These are phyloP conservation scores for Pentalonia nigronervosa DNA, from an alignment of 1,140 invertebrate species.

Conservation along the genomic window DNA sequence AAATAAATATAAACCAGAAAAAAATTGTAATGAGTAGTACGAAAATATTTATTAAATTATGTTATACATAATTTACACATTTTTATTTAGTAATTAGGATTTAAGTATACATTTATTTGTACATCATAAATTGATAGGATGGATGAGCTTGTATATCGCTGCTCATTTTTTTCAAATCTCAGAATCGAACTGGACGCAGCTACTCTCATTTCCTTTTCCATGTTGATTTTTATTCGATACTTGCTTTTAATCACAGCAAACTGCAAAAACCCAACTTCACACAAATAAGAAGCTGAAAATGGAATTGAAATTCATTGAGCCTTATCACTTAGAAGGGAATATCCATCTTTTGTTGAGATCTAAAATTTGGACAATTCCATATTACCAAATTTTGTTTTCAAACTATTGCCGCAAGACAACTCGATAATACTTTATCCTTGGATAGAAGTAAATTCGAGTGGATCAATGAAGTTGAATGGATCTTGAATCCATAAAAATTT, in stretches of 20 bases:
- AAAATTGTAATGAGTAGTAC: too few species aligned
- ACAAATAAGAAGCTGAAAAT: slow-evolving; percentile 61
- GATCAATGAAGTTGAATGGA: slow-evolving; percentile 13
- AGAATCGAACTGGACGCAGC: not conserved
- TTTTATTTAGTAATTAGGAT: too few species aligned
- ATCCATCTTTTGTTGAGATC: too few species aligned
- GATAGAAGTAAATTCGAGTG: not conserved
- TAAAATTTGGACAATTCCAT: not conserved
- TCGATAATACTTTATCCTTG: not conserved
- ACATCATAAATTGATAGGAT: not conserved
- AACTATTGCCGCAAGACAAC: not conserved
- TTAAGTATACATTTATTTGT: too few species aligned
- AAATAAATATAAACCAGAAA: too few species aligned
- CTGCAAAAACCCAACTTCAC: slow-evolving; percentile 61
- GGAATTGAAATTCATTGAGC: slow-evolving; percentile 60
- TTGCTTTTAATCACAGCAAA: slow-evolving; percentile 62
- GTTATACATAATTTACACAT: too few species aligned
- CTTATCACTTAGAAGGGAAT: not conserved
- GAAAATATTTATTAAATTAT: too few species aligned
- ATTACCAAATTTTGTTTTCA: not conserved
- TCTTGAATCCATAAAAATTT: slow-evolving; percentile 16
- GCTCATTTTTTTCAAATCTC: not conserved
- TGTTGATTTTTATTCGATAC: slow-evolving; percentile 61
- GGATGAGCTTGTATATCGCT: not conserved
- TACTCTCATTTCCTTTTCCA: slow-evolving; percentile 62